Evolutionary conservation across 2,888 invertebrate species (phyloP).

Genomic region (Coronaproctus castanopsis): DNA sequence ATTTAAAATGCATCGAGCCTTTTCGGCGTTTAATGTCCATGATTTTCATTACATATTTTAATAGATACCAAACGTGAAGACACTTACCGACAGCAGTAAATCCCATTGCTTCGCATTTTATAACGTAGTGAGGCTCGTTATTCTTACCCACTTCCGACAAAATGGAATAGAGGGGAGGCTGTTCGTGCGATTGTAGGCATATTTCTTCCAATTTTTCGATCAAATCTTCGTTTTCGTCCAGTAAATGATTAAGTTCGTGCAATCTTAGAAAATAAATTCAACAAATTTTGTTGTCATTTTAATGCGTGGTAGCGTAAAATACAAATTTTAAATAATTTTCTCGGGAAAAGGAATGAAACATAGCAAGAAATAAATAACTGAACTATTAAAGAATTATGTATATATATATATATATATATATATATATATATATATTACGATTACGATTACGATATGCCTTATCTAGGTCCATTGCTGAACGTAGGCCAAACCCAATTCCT

Average conservation of each 20-base stretch:
- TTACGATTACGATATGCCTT: too few species aligned
- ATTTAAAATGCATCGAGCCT: too few species aligned
- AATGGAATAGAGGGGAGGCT: slow-evolving; percentile 10
- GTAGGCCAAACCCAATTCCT: too few species aligned
- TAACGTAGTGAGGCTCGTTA: slow-evolving; percentile 10
- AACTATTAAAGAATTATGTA: too few species aligned
- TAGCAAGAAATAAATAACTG: neutral
- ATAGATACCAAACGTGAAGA: too few species aligned
- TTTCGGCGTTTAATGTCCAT: too few species aligned
- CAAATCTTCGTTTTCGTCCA: slow-evolving; percentile 11
- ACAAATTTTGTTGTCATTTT: neutral
- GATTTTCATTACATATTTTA: too few species aligned
- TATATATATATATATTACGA: too few species aligned
- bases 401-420: too few species aligned
- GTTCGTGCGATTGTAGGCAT: slow-evolving; percentile 12
- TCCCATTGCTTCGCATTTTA: slow-evolving; percentile 13
- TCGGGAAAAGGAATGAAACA: neutral
- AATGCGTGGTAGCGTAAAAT: too few species aligned
- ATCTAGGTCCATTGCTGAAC: too few species aligned
- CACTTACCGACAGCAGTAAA: slow-evolving; percentile 12
- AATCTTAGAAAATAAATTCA: neutral
- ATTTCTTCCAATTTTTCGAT: slow-evolving; percentile 12
- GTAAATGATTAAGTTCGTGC: slow-evolving; percentile 2
- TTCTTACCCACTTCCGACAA: slow-evolving; percentile 9
- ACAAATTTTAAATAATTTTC: neutral